Base-by-base conservation (phyloP, 2,888 invertebrate genomes). In the Lasioglossum villosulum region DNA sequence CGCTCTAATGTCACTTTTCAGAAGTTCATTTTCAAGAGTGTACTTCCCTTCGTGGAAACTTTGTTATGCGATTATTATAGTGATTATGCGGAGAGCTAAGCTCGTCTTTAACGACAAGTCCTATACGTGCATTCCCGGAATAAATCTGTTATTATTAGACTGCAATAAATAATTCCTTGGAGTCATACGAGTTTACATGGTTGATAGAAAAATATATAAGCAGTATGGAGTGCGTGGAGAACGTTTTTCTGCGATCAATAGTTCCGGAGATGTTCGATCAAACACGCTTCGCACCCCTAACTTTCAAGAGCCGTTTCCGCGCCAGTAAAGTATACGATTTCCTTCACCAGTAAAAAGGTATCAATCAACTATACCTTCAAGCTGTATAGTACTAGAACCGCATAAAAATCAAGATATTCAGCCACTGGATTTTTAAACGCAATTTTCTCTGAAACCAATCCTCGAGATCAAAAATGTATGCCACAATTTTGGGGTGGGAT, bases 191-290 rank as follows among this genome's bases (percentile, higher is more conserved):
- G 8, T 52, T 52, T 6, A 8, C 0, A 23, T 8, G 8, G n/a
- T 3, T n/a, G 0, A n/a, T n/a, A n/a, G 48, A 52, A n/a, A 52
- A 52, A n/a, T 52, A n/a, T n/a, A 52, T 10, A 52, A 52, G 8
- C 52, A 52, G 3, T 0, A 10, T 16, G 12, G 12, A 16, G 6
- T 30, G 30, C 30, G 27, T 63, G 27, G 63, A 16, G 16, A 30
- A 27, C 30, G 63, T 63, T 63, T 63, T 63, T 63, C 63, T 16
- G 30, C 63, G 63, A 30, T 63, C 63, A 63, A 63, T 63, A 63
- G 63, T 63, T 16, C 30, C 63, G 27, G 30, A 16, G 63, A 63
- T 16, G 30, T 63, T 63, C 63, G 63, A 63, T 63, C 63, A 63
- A 63, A 63, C 63, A 63, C 30, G 59, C 14, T 16, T 63, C 59